These are phyloP conservation scores for Callospermophilus lateralis DNA, from an alignment of 2,113 vertebrate genomes.

Conservation along the genomic window DNA sequence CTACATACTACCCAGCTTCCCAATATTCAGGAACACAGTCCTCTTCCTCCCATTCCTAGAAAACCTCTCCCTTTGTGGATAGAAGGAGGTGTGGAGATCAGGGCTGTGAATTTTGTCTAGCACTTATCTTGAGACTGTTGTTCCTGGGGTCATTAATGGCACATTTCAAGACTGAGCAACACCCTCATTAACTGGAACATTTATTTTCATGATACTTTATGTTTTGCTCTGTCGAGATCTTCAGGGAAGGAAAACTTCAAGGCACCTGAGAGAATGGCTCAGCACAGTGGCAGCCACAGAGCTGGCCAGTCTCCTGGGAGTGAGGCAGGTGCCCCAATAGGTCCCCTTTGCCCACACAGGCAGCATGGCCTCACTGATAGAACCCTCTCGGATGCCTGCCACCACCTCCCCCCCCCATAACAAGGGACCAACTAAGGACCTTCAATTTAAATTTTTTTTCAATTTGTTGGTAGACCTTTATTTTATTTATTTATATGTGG, in stretches of 20 bases:
- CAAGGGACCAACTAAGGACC: neutral
- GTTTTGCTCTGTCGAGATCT: neutral
- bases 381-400: neutral
- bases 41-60: neutral
- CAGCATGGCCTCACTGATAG: rapidly evolving
- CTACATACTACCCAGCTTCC: neutral
- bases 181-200: neutral
- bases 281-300: rapidly evolving
- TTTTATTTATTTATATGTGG: no score
- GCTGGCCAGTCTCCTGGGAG: neutral
- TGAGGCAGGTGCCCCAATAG: neutral
- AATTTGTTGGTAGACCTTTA: no score
- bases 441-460: neutral
- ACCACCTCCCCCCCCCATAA: rapidly evolving
- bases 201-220: neutral
- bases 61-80: neutral
- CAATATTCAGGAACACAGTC: neutral
- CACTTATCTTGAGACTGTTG: neutral
- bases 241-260: neutral
- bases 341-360: rapidly evolving
- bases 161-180: neutral
- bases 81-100: neutral
- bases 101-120: neutral
- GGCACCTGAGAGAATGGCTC: neutral
- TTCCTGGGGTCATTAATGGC: neutral